Conservation (phyloP, 2,797 vertebrate genomes). For the Paramormyrops hopkinsi region DNA sequence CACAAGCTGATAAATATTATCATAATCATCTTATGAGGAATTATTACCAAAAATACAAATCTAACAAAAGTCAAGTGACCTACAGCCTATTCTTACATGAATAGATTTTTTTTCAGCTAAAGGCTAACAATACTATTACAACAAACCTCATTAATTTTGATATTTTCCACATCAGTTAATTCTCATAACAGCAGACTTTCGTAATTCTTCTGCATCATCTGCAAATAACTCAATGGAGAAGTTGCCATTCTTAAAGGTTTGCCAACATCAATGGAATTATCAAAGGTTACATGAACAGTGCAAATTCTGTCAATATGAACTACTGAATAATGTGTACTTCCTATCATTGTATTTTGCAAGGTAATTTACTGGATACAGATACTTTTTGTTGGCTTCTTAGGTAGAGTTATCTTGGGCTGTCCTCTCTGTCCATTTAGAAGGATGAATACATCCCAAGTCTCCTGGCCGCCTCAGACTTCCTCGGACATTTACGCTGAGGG, state of each 20-base stretch:
- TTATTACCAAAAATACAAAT: not conserved
- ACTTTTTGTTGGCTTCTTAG: not conserved
- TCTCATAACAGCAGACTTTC: not conserved
- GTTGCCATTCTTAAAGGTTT: not conserved
- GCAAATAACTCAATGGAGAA: not conserved
- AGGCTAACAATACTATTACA: not conserved
- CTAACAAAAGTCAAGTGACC: not conserved
- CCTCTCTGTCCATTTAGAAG: conserved; percentile 40
- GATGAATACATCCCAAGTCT: conserved; percentile 77
- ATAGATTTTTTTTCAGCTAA: not conserved
- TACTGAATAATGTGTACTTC: not conserved
- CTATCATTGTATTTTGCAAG: not conserved
- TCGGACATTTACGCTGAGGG: conserved; percentile 67
- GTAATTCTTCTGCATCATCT: not conserved
- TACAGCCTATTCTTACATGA: not conserved
- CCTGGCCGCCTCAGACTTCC: conserved; percentile 73
- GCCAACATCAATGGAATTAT: not conserved
- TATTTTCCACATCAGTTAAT: not conserved
- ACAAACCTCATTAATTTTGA: not conserved
- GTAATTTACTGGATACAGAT: not conserved
- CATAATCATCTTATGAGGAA: not conserved
- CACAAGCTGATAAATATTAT: not conserved
- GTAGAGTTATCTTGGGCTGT: not conserved
- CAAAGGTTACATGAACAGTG: not conserved
- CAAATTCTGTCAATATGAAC: not conserved